Conservation (phyloP, 2,797 vertebrate genomes). For the Pelodytes ibericus region DNA sequence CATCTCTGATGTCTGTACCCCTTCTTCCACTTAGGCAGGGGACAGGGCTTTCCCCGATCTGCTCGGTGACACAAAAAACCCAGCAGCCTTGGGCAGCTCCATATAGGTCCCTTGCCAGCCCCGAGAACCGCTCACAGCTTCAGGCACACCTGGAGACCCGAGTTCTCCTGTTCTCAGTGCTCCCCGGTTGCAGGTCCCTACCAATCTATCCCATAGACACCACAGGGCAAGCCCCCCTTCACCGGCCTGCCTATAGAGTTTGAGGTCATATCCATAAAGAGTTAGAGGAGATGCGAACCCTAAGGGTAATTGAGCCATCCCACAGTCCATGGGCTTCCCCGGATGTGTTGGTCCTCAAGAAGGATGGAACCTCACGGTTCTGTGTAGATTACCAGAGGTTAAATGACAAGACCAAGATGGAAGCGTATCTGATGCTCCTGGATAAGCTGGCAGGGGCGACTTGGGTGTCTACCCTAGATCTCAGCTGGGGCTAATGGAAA, state of each 20-base stretch:
- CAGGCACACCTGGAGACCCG: too few species aligned
- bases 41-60: too few species aligned
- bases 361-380: not conserved
- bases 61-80: too few species aligned
- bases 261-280: not conserved
- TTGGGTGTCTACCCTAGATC: not conserved
- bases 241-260: not conserved
- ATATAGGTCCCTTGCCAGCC: too few species aligned
- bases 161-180: too few species aligned
- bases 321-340: not conserved
- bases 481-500: not conserved
- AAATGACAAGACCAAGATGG: not conserved
- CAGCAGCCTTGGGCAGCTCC: too few species aligned
- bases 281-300: not conserved
- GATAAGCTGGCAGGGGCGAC: not conserved
- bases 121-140: too few species aligned
- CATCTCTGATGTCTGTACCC: too few species aligned
- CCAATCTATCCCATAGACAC: too few species aligned
- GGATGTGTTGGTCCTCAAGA: conserved; percentile 1
- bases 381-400: not conserved
- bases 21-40: too few species aligned
- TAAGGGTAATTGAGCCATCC: not conserved
- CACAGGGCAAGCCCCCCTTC: not conserved
- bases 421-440: not conserved
- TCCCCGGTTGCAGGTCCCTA: too few species aligned